Evolutionary conservation across 2,797 vertebrate genomes (phyloP).

Genomic region (Xiphorhynchus erythropygius): DNA sequence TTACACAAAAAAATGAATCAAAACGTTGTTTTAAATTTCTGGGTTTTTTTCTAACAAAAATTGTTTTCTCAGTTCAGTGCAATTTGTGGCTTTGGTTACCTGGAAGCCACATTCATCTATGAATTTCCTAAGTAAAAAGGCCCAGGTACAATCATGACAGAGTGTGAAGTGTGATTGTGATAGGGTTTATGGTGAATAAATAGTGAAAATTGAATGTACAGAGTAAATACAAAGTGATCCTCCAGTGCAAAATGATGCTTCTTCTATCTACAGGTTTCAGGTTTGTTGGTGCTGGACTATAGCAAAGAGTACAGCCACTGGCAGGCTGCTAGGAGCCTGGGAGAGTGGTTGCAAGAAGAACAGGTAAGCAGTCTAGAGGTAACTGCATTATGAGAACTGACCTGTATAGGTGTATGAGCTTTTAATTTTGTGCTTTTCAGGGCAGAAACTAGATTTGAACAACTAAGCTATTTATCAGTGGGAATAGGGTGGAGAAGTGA

Average conservation of each 20-base stretch:
- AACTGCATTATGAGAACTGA: background rate
- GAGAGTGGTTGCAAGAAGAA: slow-evolving; percentile 90
- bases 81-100: background rate
- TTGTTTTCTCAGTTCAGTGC: background rate
- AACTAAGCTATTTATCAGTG: background rate
- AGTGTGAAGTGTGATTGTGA: background rate
- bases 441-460: background rate
- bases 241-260: background rate
- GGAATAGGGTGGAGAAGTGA: background rate
- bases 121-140: background rate
- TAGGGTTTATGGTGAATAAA: background rate
- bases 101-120: background rate
- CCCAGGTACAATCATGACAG: background rate
- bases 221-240: background rate
- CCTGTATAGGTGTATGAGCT: background rate
- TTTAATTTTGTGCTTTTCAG: background rate
- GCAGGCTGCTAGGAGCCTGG: slow-evolving; percentile 89
- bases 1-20: background rate
- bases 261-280: slow-evolving; percentile 83
- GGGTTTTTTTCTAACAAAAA: background rate
- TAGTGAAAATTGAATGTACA: background rate
- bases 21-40: background rate
- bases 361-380: slow-evolving; percentile 75
- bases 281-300: slow-evolving; percentile 91
- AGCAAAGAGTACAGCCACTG: slow-evolving; percentile 92